Base-by-base conservation (phyloP, 2,113 vertebrate genomes). In the Austrofundulus limnaeus region DNA sequence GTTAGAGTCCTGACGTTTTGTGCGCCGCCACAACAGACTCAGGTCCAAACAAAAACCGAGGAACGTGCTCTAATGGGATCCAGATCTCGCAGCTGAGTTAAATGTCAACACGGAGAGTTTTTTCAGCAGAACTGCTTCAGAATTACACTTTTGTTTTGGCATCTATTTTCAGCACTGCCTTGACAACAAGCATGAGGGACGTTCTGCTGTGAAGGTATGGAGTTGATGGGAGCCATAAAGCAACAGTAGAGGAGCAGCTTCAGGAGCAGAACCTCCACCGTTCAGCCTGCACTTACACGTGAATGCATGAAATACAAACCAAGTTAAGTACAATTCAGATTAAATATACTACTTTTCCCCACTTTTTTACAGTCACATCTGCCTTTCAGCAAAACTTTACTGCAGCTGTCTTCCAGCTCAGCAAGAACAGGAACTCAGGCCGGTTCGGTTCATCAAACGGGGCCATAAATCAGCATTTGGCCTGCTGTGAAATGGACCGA, bases 401-500 rank as follows among this genome's bases (percentile, higher is more conserved):
- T 25, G 61, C 24, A 16, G 10, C 11, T 49, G 6, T 47, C 5
- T 24, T 17, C 49, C 57, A 75, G 13, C 25, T 2, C 39, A 2
- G 20, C 1, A 12, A 24, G 19, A 51, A 47, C 21, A 64, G 51
- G 21, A 75, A 66, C 56, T 64, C 10, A 23, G 15, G 51, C 46
- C 34, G 38, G 11, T 46, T 47, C 57, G 23, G 34, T 38, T 53
- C 23, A 58, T 70, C 20, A 3, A 54, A 55, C 2, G 57, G 20
- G 19, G 73, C 2, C 14, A 46, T 38, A 49, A 66, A 46, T 59
- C 57, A 74, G 21, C 1, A 1, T 19, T 51, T 68, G 45, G 66
- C 66, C 66, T 62, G 55, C 58, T 77, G 70, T 2, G 1, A 9
- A 49, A 48, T 67, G 68, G 38, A 20, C 17, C 24, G 23, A 53